phyloP scores from a whole-genome alignment of 2,797 vertebrate genomes.

The Psittacula derbiana region DNA sequence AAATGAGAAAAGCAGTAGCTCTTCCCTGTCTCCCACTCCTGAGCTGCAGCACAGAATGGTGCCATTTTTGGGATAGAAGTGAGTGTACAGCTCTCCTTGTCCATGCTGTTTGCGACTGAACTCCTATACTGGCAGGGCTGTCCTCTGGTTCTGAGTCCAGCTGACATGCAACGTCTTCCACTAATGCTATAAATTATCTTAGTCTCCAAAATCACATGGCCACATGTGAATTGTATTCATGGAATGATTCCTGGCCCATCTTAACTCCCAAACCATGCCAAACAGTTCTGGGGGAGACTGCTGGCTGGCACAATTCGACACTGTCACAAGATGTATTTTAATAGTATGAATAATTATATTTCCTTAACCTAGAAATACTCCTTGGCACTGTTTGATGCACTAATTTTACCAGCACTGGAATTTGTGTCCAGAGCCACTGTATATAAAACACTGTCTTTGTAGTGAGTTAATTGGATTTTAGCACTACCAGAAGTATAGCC shows the following conservation, averaged over 20 bases:
- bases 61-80: background rate
- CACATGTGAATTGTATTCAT: background rate
- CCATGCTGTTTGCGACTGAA: background rate
- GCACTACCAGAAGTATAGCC: background rate
- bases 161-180: background rate
- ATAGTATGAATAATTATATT: background rate
- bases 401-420: background rate
- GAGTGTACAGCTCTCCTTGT: background rate
- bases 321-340: background rate
- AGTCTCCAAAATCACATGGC: background rate
- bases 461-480: background rate
- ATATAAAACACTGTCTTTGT: background rate
- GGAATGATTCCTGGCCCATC: background rate
- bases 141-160: background rate
- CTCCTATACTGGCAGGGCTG: background rate
- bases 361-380: background rate
- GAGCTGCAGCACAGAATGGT: background rate
- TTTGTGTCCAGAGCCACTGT: background rate
- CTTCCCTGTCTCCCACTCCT: background rate
- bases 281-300: background rate
- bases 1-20: background rate
- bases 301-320: background rate
- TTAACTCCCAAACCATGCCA: background rate
- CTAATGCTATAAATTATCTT: background rate
- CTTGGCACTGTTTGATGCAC: background rate